Evolutionary conservation across 2,888 invertebrate species (phyloP).

Genomic region (Gisinianus flammeolus): DNA sequence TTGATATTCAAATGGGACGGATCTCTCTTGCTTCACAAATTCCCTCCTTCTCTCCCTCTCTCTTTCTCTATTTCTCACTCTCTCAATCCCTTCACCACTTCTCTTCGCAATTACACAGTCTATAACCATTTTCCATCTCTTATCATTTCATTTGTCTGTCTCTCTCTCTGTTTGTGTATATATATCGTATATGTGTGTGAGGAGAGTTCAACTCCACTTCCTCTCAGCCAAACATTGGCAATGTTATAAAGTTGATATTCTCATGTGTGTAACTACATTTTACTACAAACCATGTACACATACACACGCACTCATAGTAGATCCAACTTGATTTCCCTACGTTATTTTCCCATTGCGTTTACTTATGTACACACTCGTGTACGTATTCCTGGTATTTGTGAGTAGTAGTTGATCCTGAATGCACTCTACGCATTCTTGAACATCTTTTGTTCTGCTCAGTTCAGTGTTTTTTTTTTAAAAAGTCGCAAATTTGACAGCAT

Average conservation of each 20-base stretch:
- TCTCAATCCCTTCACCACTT: background rate
- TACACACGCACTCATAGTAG: too few relatives aligned
- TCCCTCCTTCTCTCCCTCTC: slow-evolving; percentile 20
- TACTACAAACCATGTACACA: too few relatives aligned
- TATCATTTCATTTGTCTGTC: background rate
- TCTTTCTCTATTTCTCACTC: background rate
- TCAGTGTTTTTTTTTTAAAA: background rate
- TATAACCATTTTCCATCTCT: background rate
- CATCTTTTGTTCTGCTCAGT: background rate
- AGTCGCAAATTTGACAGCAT: too few relatives aligned
- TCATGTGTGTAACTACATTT: background rate
- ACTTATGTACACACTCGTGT: background rate
- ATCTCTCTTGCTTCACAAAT: slow-evolving; percentile 17
- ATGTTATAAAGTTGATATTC: background rate
- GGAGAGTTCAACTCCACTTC: background rate
- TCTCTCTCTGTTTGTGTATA: background rate
- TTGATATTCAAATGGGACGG: slow-evolving; percentile 43
- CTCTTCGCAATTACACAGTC: background rate
- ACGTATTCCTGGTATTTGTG: background rate
- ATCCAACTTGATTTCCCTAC: too few relatives aligned
- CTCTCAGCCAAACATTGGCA: background rate
- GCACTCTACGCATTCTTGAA: background rate
- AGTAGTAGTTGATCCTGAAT: background rate
- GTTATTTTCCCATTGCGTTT: background rate
- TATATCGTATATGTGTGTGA: background rate